These are phyloP conservation scores for Littorina saxatilis DNA, from an alignment of 1,140 invertebrate species.

Conservation along the genomic window DNA sequence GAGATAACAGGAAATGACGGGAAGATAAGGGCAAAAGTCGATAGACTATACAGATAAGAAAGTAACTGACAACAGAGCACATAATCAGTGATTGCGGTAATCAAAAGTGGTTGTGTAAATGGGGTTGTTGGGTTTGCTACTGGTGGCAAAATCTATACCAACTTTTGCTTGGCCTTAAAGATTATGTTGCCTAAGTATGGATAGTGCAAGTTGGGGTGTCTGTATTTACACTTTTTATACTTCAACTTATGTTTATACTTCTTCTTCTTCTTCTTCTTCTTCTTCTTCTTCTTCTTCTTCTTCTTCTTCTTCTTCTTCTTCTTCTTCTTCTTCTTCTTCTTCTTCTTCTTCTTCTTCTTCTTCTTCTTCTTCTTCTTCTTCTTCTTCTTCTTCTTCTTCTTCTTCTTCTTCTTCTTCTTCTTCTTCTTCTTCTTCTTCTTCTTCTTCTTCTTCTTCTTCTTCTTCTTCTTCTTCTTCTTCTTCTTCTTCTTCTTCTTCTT, in stretches of 20 bases:
- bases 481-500: background rate
- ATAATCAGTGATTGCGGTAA: too few species aligned
- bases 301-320: background rate
- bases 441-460: background rate
- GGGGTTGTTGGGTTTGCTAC: too few species aligned
- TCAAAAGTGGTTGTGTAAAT: too few species aligned
- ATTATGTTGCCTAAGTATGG: too few species aligned
- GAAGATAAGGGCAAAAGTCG: too few species aligned
- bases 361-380: background rate
- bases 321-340: conserved; percentile 6
- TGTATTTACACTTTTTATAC: background rate
- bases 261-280: background rate
- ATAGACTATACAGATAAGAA: too few species aligned
- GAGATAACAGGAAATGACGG: too few species aligned
- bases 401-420: conserved; percentile 2
- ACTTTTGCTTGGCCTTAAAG: too few species aligned
- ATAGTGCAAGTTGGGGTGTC: too few species aligned
- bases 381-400: background rate
- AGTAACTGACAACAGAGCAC: too few species aligned
- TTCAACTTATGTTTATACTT: background rate
- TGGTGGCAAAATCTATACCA: too few species aligned
- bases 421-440: background rate
- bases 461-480: background rate
- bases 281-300: conserved; percentile 6
- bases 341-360: background rate